Evolutionary conservation across 2,113 vertebrate species (phyloP).

Genomic region (Sisor rabdophorus): DNA sequence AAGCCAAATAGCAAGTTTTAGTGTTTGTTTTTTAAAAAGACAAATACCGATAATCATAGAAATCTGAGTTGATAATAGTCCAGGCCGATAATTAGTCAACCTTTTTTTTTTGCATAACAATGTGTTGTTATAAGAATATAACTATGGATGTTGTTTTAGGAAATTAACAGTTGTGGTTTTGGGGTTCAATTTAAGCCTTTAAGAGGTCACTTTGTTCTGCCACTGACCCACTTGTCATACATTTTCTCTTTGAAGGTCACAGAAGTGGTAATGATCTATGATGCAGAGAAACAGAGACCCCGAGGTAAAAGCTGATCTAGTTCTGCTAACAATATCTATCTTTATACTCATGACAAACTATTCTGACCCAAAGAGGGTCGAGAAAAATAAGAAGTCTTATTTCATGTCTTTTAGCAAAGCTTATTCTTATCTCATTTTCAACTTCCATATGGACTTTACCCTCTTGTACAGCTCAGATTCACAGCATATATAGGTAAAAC

Average conservation of each 20-base stretch:
- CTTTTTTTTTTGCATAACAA: too few relatives aligned
- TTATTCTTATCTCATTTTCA: conserved; percentile 32
- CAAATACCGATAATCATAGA: too few relatives aligned
- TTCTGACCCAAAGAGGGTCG: conserved; percentile 67
- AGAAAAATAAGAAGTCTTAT: conserved; percentile 22
- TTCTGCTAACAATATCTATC: conserved; percentile 74
- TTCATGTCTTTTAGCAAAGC: conserved; percentile 23
- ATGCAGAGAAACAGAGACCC: conserved; percentile 99
- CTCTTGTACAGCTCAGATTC: conserved; percentile 36
- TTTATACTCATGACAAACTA: conserved; percentile 90
- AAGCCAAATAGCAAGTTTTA: too few relatives aligned
- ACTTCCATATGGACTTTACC: conserved; percentile 37
- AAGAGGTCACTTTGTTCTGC: background rate
- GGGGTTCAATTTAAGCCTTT: conserved; percentile 12
- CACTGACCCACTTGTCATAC: conserved; percentile 56
- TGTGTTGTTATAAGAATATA: too few relatives aligned
- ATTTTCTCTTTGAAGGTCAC: conserved; percentile 84
- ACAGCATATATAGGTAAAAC: conserved; percentile 30
- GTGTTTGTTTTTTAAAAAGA: too few relatives aligned
- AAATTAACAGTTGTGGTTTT: background rate
- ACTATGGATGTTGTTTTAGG: background rate
- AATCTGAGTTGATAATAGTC: too few relatives aligned
- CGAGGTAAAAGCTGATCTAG: conserved; percentile 98
- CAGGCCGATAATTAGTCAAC: too few relatives aligned
- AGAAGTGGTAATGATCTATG: conserved; percentile 99